Percentiles rank a stretch among this genome's conserved stretches.
phyloP scores from a whole-genome alignment of 2,888 invertebrate species.

The Volucella zonaria region DNA sequence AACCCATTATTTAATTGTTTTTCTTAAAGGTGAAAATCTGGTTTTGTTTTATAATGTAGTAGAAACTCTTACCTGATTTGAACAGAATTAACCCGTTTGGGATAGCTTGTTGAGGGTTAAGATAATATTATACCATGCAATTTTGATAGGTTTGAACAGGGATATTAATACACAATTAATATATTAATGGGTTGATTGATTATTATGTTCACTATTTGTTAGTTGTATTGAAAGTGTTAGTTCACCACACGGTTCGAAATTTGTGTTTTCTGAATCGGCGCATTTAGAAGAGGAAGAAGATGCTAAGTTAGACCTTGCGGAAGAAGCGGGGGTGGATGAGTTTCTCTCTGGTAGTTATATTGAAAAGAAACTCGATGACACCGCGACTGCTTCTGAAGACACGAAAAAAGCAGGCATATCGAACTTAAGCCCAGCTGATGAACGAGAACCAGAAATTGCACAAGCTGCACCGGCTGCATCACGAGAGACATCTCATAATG shows the following conservation, averaged over 20 bases:
- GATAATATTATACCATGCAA: too few relatives aligned
- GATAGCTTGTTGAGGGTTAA: too few relatives aligned
- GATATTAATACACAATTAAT: too few relatives aligned
- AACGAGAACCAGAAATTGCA: constrained; percentile 50
- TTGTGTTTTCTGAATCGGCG: constrained; percentile 86
- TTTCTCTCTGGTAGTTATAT: constrained; percentile 52
- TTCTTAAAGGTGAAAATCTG: background rate
- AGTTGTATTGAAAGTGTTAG: constrained; percentile 85
- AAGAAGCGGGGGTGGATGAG: constrained; percentile 83
- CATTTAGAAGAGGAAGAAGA: constrained; percentile 85
- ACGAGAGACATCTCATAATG: constrained; percentile 77
- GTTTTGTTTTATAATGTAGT: too few relatives aligned
- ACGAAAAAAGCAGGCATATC: constrained; percentile 44
- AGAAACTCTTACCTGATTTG: too few relatives aligned
- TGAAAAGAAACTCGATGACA: constrained; percentile 57
- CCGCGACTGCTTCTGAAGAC: constrained; percentile 46
- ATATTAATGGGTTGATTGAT: too few relatives aligned
- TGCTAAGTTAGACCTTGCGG: constrained; percentile 80
- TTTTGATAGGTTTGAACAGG: too few relatives aligned
- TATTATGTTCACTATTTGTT: constrained; percentile 44
- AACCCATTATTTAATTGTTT: background rate
- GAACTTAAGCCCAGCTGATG: constrained; percentile 38
- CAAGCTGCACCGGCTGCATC: constrained; percentile 71
- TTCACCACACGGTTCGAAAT: constrained; percentile 90
- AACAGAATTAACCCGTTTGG: too few relatives aligned